phyloP scores from a whole-genome alignment of 2,797 vertebrate genomes.

The Aeoliscus strigatus region DNA sequence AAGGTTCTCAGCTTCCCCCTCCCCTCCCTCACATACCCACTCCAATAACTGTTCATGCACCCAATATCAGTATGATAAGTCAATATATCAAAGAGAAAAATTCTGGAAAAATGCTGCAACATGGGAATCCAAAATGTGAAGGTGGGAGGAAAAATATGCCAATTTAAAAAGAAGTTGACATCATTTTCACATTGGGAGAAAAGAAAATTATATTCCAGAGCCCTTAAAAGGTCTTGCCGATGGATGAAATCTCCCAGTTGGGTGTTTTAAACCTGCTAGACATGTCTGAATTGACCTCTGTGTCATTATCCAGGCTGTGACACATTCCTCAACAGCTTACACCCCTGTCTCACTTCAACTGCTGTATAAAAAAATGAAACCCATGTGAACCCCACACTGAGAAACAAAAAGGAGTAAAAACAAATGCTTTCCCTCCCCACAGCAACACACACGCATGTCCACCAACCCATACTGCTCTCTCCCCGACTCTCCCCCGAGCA shows the following conservation, averaged over 20 bases:
- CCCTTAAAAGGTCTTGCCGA: slow-evolving; percentile 58
- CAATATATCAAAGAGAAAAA: slow-evolving; percentile 71
- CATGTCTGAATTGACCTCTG: slow-evolving; percentile 25
- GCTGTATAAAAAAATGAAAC: slow-evolving; percentile 62
- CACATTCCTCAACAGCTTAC: slow-evolving; percentile 44
- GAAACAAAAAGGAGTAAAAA: slow-evolving; percentile 59
- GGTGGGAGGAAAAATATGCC: slow-evolving; percentile 27
- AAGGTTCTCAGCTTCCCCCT: slow-evolving; percentile 54
- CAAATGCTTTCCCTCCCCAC: slow-evolving; percentile 56
- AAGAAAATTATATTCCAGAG: slow-evolving; percentile 47
- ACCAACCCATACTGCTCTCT: slow-evolving; percentile 52
- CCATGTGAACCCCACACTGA: slow-evolving; percentile 47
- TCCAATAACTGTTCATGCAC: slow-evolving; percentile 70
- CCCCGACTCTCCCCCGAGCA: slow-evolving; percentile 60
- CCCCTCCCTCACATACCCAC: slow-evolving; percentile 36
- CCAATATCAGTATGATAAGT: slow-evolving; percentile 70
- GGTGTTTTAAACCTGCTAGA: slow-evolving; percentile 12
- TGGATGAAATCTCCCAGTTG: slow-evolving; percentile 26
- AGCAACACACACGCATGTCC: slow-evolving; percentile 59
- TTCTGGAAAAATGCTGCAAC: slow-evolving; percentile 63
- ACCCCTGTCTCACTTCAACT: slow-evolving; percentile 41
- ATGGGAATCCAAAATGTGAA: slow-evolving; percentile 50
- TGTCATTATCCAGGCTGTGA: slow-evolving; percentile 29
- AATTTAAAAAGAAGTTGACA: slow-evolving; percentile 60
- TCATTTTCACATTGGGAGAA: slow-evolving; percentile 54